Evolutionary conservation across 2,113 vertebrate genomes (phyloP).

Genomic region (Oxyura jamaicensis): DNA sequence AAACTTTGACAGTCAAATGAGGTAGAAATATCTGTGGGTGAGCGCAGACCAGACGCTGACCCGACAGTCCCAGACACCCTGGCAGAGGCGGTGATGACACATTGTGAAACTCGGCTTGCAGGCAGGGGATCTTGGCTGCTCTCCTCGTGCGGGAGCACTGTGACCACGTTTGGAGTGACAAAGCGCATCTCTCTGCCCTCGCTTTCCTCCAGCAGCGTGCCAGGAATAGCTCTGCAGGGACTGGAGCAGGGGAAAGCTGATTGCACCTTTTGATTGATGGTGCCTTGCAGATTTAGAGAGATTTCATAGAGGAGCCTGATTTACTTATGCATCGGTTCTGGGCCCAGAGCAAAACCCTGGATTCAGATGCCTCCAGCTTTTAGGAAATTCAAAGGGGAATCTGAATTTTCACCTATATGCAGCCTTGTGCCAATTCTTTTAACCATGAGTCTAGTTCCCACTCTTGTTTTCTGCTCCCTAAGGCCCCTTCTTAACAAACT

Average conservation of each 20-base stretch:
- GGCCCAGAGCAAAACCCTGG: background rate
- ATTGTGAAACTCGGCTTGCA: background rate
- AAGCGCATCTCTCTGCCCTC: constrained; percentile 1
- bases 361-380: background rate
- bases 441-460: constrained; percentile 51
- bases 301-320: constrained; percentile 45
- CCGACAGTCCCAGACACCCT: background rate
- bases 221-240: constrained; percentile 61
- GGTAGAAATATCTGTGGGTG: background rate
- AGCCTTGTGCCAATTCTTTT: background rate
- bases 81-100: constrained; percentile 16
- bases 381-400: background rate
- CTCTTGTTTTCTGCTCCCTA: constrained; percentile 69
- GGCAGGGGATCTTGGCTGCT: background rate
- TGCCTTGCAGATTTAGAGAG: constrained; percentile 27
- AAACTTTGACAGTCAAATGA: background rate
- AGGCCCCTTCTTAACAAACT: constrained; percentile 67
- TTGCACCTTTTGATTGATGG: constrained; percentile 61
- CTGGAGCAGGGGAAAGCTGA: constrained; percentile 38
- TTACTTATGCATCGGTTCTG: background rate
- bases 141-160: background rate
- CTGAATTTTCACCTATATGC: constrained; percentile 26
- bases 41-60: background rate
- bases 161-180: background rate
- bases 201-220: constrained; percentile 24